Percentiles rank a stretch among this genome's conserved stretches.
These are phyloP conservation scores for Pseudeuparius sepicola DNA, from an alignment of 2,888 invertebrate genomes.

Conservation along the genomic window DNA sequence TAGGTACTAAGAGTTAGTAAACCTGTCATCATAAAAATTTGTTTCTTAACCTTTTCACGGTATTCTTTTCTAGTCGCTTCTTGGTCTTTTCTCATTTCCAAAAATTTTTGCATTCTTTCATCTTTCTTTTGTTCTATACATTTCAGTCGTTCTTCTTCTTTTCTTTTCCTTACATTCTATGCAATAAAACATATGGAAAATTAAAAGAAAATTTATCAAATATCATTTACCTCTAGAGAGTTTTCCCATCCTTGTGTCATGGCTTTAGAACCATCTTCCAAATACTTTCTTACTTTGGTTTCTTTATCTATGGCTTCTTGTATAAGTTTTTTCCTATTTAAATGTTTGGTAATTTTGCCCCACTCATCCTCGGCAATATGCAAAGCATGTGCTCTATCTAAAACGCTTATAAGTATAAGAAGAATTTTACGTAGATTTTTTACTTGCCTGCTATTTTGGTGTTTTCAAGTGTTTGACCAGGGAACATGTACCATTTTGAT, in stretches of 20 bases:
- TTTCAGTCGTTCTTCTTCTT: constrained; percentile 25
- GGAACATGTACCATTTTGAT: constrained; percentile 32
- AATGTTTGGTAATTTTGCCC: constrained; percentile 33
- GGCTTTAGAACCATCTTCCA: constrained; percentile 37
- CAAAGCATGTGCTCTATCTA: constrained; percentile 32
- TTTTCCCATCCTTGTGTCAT: constrained; percentile 41
- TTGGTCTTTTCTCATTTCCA: constrained; percentile 25
- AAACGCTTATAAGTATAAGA: too few species aligned
- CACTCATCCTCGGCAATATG: constrained; percentile 32
- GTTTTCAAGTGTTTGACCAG: constrained; percentile 32
- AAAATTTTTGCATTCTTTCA: constrained; percentile 23
- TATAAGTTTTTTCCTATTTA: constrained; percentile 30
- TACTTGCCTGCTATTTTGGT: constrained; percentile 34
- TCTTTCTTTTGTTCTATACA: constrained; percentile 24
- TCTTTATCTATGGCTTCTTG: constrained; percentile 34
- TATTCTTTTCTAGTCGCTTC: constrained; percentile 27
- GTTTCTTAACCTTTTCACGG: constrained; percentile 29
- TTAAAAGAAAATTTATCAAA: neutral
- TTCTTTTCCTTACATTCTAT: constrained; percentile 28
- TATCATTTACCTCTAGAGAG: constrained; percentile 33
- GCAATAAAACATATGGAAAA: constrained; percentile 16
- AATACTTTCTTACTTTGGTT: constrained; percentile 32
- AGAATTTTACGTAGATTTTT: too few species aligned
- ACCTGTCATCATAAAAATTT: constrained; percentile 30
- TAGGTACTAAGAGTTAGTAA: too few species aligned